Percentiles rank a stretch among this genome's conserved stretches.
These are phyloP conservation scores for Actinia equina DNA, from an alignment of 64 coral and sea anemone genomes.

Conservation along the genomic window DNA sequence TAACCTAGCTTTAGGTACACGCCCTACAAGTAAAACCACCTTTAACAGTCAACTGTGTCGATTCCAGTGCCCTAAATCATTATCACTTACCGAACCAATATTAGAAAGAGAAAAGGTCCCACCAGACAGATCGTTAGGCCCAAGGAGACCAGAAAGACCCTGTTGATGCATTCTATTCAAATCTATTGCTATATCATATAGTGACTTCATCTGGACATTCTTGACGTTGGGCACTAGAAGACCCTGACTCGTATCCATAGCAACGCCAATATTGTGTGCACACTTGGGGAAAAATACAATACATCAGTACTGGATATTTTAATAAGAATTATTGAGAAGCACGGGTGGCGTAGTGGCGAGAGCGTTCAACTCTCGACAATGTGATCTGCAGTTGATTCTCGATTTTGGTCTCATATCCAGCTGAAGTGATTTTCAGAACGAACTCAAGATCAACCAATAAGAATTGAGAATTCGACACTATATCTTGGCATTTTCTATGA, in stretches of 20 bases:
- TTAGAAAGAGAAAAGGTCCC: constrained; percentile 94
- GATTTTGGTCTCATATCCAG: too few relatives aligned
- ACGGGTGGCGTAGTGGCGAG: too few relatives aligned
- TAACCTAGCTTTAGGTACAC: too few relatives aligned
- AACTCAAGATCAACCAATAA: too few relatives aligned
- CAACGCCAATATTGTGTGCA: constrained; percentile 93
- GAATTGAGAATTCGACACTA: too few relatives aligned
- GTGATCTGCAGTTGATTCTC: too few relatives aligned
- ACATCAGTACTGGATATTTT: neutral
- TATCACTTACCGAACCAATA: constrained; percentile 93
- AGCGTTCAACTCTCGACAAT: too few relatives aligned
- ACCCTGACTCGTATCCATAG: constrained; percentile 95
- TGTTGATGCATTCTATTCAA: constrained; percentile 81
- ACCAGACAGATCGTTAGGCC: constrained; percentile 72
- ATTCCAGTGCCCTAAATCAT: neutral
- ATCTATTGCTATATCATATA: constrained; percentile 91
- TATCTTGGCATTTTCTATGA: too few relatives aligned
- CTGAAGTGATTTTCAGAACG: too few relatives aligned
- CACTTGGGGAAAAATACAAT: constrained; percentile 9
- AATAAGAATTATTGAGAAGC: too few relatives aligned
- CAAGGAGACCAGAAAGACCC: constrained; percentile 58
- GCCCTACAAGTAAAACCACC: too few relatives aligned
- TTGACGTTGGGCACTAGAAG: constrained; percentile 92
- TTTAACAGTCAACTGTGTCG: neutral
- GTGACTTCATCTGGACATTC: constrained; percentile 88